These are phyloP conservation scores for Leucophenga montana DNA, from an alignment of 2,888 invertebrate species.

Conservation along the genomic window DNA sequence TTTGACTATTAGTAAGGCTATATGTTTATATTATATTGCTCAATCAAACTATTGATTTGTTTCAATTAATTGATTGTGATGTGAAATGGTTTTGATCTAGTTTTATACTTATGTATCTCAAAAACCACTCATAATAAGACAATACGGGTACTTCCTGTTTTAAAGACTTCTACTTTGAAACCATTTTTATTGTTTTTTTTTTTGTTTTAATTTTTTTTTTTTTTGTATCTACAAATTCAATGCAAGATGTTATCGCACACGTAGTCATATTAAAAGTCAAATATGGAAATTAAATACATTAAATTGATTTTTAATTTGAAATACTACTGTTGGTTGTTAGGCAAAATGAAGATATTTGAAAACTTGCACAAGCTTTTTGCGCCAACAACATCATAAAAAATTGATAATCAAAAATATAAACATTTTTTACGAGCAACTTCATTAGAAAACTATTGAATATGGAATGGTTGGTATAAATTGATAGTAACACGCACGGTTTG, in stretches of 20 bases:
- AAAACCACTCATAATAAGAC: too few species aligned
- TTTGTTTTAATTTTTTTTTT: too few species aligned
- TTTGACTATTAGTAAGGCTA: too few species aligned
- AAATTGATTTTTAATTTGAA: conserved; percentile 18
- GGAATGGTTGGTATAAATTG: not conserved
- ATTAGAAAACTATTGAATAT: conserved; percentile 10
- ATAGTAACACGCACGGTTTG: too few species aligned
- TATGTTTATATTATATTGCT: too few species aligned
- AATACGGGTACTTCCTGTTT: too few species aligned
- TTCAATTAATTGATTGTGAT: too few species aligned
- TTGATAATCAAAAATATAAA: conserved; percentile 1
- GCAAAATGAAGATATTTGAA: conserved; percentile 8
- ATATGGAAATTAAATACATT: conserved; percentile 16
- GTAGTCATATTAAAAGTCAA: conserved; percentile 7
- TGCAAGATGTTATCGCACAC: too few species aligned
- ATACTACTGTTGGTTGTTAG: not conserved
- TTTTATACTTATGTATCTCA: not conserved
- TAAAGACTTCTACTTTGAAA: too few species aligned
- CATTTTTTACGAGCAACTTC: conserved; percentile 7
- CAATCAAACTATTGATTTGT: too few species aligned
- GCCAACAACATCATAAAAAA: not conserved
- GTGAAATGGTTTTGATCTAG: not conserved
- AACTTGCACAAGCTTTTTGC: not conserved
- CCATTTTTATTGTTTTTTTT: too few species aligned
- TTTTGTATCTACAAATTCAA: too few species aligned